A percentile compares a stretch with the other conserved stretches of the same genome.
Evolutionary conservation across 2,888 invertebrate genomes (phyloP).

Genomic region (Syritta pipiens): DNA sequence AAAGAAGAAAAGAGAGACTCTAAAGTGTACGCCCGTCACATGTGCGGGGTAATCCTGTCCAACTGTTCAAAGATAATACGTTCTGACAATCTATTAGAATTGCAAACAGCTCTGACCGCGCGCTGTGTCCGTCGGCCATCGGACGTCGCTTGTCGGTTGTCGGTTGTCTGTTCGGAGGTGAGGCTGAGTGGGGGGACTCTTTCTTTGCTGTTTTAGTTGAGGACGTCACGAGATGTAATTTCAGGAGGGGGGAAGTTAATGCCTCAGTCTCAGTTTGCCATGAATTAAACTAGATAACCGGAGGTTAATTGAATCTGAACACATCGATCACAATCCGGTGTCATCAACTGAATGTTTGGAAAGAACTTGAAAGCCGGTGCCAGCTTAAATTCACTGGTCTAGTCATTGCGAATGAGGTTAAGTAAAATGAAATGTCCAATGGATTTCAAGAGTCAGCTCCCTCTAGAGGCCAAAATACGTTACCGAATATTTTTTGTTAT

Average conservation of each 20-base stretch:
- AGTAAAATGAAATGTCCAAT: too few relatives aligned
- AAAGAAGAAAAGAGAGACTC: not conserved
- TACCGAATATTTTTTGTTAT: too few relatives aligned
- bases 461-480: too few relatives aligned
- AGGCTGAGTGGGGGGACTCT: not conserved
- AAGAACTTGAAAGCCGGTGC: not conserved
- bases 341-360: too few relatives aligned
- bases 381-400: too few relatives aligned
- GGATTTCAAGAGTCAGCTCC: too few relatives aligned
- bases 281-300: conserved; percentile 34
- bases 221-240: conserved; percentile 46
- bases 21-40: conserved; percentile 40
- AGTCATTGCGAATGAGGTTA: too few relatives aligned
- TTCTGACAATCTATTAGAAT: conserved; percentile 62
- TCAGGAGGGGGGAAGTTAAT: conserved; percentile 51
- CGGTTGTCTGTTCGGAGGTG: not conserved
- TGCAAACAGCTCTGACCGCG: conserved; percentile 58
- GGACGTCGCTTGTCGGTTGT: too few relatives aligned
- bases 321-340: not conserved
- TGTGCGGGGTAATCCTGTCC: conserved; percentile 59
- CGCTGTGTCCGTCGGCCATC: too few relatives aligned
- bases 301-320: conserved; percentile 31
- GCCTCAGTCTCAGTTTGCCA: conserved; percentile 46
- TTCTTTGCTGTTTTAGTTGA: conserved; percentile 18
- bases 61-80: conserved; percentile 49